Percentiles rank a stretch among this genome's conserved stretches.
Evolutionary conservation across 2,113 vertebrate genomes (phyloP).

Genomic region (Capra hircus): DNA sequence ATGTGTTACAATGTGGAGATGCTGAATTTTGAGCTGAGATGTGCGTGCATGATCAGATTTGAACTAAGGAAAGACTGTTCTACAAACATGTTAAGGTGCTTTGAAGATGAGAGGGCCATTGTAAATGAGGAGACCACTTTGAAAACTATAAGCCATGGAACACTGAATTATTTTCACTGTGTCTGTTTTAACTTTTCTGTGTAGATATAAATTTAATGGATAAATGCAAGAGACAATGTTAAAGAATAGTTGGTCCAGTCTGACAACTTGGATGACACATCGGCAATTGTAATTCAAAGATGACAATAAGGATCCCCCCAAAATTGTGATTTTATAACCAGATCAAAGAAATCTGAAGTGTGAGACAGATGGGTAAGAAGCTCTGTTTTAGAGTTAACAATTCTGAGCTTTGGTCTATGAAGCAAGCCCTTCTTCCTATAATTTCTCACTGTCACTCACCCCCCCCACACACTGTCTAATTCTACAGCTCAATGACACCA

Average conservation of each 20-base stretch:
- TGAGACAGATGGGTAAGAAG: not conserved
- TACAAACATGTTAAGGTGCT: not conserved
- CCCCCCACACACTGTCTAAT: not conserved
- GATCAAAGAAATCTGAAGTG: not conserved
- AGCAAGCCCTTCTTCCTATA: not conserved
- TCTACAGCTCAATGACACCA: not conserved
- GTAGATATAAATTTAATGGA: not conserved
- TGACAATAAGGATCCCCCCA: not conserved
- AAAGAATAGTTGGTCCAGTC: not conserved
- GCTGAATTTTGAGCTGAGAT: not conserved
- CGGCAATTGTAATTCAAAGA: not conserved
- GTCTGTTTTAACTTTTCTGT: not conserved
- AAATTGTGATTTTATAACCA: not conserved
- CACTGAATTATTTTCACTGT: not conserved
- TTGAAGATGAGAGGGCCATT: not conserved
- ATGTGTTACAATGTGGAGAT: not conserved
- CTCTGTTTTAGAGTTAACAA: not conserved
- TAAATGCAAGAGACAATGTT: not conserved
- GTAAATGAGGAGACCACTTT: not conserved
- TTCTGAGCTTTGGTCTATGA: not conserved
- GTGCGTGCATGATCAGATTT: not conserved
- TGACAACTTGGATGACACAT: not conserved
- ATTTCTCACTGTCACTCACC: not conserved
- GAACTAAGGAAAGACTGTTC: not conserved
- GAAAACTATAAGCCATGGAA: not conserved